Evolutionary conservation across 2,888 invertebrate genomes (phyloP), one percentile per base, ranked within the genome.

Genomic region (Euzophera pinguis): DNA sequence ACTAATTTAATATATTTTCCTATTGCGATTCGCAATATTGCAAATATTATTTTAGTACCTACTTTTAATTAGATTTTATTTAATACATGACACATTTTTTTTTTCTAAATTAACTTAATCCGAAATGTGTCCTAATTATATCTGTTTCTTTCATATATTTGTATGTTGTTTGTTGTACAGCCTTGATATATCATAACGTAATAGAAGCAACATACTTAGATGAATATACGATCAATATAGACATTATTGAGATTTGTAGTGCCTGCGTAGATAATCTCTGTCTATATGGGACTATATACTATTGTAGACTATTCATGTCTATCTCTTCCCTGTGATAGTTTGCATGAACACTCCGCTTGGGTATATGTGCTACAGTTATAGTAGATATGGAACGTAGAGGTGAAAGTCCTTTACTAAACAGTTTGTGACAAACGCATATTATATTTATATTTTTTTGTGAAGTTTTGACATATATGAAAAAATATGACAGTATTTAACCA

Each of bases 281-380:
- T 56, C 56, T 67, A 50, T 69, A 22, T 63, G 22, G 27, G 8
- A 42, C n/a, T n/a, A 22, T 27, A 42, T n/a, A n/a, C n/a, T n/a
- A n/a, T n/a, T n/a, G n/a, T n/a, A n/a, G n/a, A 29, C 63, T 67
- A 51, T 73, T 66, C 65, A 63, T 69, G 62, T 57, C 56, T 63
- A 68, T 66, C 56, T 57, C 63, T 68, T 56, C 69, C 61, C 58
- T 57, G 68, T 68, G 66, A 67, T 68, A 53, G 73, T 63, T 49
- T 75, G 82, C 82, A 82, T 82, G 82, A 69, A 73, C 67, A 72
- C 62, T 62, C 59, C 61, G 81, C 78, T 78, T 81, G 81, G 80
- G 77, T 78, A 70, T 65, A 70, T 76, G 75, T 77, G 76, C 70
- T 71, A 67, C 27, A 64, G 56, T 55, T 52, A 49, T 49, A 52